A percentile compares a stretch with the other conserved stretches of the same genome.
phyloP scores from a whole-genome alignment of 2,797 vertebrate species.

The Ptychobarbus kaznakovi region DNA sequence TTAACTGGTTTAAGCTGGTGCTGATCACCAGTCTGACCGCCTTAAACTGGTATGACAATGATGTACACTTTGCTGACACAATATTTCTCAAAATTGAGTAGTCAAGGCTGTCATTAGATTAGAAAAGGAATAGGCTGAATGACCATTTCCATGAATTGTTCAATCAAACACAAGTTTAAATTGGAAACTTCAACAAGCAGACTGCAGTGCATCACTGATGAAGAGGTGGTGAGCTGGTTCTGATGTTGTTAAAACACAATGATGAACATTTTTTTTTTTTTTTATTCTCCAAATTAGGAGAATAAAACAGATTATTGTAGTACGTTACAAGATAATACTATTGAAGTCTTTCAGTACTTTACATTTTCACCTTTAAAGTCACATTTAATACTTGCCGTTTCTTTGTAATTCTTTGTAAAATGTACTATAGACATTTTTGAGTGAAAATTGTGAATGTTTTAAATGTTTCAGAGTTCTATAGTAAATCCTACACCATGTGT shows the following conservation, averaged over 20 bases:
- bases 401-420: too few species aligned
- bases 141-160: neutral
- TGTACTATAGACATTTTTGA: too few species aligned
- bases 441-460: too few species aligned
- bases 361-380: neutral
- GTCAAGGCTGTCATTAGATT: neutral
- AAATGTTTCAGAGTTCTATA: too few species aligned
- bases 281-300: neutral
- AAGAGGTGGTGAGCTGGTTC: neutral
- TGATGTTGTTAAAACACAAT: neutral
- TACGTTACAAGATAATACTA: neutral
- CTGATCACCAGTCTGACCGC: neutral
- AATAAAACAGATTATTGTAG: neutral
- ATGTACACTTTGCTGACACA: neutral
- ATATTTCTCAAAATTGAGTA: neutral
- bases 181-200: neutral
- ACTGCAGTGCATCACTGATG: neutral
- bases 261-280: neutral
- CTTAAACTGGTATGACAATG: neutral
- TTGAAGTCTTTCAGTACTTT: neutral
- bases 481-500: neutral
- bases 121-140: neutral
- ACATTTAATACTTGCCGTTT: neutral
- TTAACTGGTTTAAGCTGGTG: conserved; percentile 5
- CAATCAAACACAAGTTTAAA: neutral